phyloP scores from a whole-genome alignment of 2,113 vertebrate species.

The Esox niger region DNA sequence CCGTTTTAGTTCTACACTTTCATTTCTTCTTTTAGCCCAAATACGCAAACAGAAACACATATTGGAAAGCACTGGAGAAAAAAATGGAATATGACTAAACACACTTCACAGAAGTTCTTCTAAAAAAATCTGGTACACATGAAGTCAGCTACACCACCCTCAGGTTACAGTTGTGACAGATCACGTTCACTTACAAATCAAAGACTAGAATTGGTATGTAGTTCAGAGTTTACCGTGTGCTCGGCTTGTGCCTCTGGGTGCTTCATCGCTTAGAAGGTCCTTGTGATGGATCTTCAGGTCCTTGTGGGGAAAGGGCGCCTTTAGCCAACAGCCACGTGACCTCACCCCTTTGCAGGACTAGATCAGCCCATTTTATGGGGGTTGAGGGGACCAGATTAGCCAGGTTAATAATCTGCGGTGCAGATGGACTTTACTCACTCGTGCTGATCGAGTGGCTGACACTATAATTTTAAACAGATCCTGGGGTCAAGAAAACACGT shows the following conservation, averaged over 20 bases:
- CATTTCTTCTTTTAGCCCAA: no score
- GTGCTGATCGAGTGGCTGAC: conserved; percentile 33
- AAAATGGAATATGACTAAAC: no score
- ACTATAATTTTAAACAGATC: conserved; percentile 5
- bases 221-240: neutral
- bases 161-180: no score
- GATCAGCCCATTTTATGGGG: conserved; percentile 19
- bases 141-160: no score
- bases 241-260: neutral
- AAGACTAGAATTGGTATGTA: no score
- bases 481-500: neutral
- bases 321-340: neutral
- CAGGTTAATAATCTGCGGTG: conserved; percentile 54
- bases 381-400: conserved; percentile 32
- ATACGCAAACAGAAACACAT: no score
- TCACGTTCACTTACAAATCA: no score
- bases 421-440: conserved; percentile 44
- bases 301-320: neutral
- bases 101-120: no score
- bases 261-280: neutral
- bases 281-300: neutral
- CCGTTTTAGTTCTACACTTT: no score
- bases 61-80: no score
- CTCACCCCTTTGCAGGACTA: neutral
- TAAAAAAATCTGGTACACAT: no score